phyloP scores from a whole-genome alignment of 2,888 invertebrate genomes.

The Troides aeacus region DNA sequence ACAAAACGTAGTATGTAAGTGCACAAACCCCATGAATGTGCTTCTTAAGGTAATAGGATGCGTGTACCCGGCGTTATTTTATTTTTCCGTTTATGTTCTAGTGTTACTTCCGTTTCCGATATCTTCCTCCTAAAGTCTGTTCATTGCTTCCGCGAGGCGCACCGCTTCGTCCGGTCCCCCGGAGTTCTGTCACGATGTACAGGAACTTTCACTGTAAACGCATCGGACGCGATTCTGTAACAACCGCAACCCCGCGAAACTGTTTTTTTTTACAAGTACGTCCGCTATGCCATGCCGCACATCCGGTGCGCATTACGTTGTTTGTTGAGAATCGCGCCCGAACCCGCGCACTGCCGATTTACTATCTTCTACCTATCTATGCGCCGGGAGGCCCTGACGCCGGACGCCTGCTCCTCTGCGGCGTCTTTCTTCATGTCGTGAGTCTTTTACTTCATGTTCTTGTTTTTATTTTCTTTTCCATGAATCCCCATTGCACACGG shows the following conservation, averaged over 20 bases:
- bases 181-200: slow-evolving; percentile 57
- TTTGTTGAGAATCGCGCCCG: slow-evolving; percentile 41
- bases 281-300: too few species aligned
- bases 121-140: slow-evolving; percentile 59
- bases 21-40: slow-evolving; percentile 77
- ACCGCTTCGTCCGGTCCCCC: slow-evolving; percentile 68
- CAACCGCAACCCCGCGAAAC: too few species aligned
- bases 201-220: slow-evolving; percentile 54
- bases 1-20: slow-evolving; percentile 61
- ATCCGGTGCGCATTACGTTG: neutral
- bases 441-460: slow-evolving; percentile 75
- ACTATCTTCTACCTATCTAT: slow-evolving; percentile 35
- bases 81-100: slow-evolving; percentile 46
- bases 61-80: slow-evolving; percentile 58
- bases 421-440: slow-evolving; percentile 54
- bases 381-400: slow-evolving; percentile 4
- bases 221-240: slow-evolving; percentile 52
- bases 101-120: slow-evolving; percentile 58
- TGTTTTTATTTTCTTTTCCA: slow-evolving; percentile 84
- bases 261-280: too few species aligned
- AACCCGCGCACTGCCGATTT: slow-evolving; percentile 42
- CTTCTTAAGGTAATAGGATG: slow-evolving; percentile 72
- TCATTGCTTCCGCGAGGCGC: slow-evolving; percentile 72
- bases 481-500: slow-evolving; percentile 92
- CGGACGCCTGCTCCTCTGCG: slow-evolving; percentile 36